Conservation (phyloP, 1,140 invertebrate genomes). For the Drosophila gunungcola region DNA sequence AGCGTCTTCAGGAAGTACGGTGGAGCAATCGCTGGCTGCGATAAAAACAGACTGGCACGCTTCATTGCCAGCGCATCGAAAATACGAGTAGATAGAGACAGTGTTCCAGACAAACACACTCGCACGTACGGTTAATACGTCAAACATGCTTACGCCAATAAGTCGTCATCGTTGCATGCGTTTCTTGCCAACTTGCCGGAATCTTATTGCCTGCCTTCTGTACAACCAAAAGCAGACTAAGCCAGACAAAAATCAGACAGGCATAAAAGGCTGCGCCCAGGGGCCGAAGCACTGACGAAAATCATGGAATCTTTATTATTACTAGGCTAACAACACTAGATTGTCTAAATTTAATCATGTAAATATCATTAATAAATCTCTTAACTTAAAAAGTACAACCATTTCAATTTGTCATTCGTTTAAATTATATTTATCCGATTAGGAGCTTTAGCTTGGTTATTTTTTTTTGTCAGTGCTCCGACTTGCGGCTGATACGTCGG, state of each 20-base stretch:
- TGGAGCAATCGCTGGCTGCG: slow-evolving; percentile 22
- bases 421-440: no score
- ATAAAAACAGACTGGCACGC: slow-evolving; percentile 71
- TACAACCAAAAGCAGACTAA: slow-evolving; percentile 33
- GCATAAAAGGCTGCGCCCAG: not conserved
- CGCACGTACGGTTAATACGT: slow-evolving; percentile 70
- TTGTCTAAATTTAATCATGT: no score
- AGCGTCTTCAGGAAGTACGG: not conserved
- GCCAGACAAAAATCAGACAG: slow-evolving; percentile 18
- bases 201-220: slow-evolving; percentile 67
- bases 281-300: not conserved
- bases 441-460: no score
- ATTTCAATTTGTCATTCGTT: no score
- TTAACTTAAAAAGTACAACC: no score
- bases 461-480: slow-evolving; percentile 39
- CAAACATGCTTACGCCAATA: slow-evolving; percentile 81
- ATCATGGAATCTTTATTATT: no score
- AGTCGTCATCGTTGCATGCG: slow-evolving; percentile 65
- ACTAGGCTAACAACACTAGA: no score
- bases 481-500: slow-evolving; percentile 22
- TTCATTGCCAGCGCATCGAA: slow-evolving; percentile 38
- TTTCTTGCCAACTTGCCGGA: slow-evolving; percentile 52
- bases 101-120: slow-evolving; percentile 13
- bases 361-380: no score
- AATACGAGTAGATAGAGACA: no score